Evolutionary conservation across 1,140 invertebrate genomes (phyloP).

Genomic region (Cotesia glomerata): DNA sequence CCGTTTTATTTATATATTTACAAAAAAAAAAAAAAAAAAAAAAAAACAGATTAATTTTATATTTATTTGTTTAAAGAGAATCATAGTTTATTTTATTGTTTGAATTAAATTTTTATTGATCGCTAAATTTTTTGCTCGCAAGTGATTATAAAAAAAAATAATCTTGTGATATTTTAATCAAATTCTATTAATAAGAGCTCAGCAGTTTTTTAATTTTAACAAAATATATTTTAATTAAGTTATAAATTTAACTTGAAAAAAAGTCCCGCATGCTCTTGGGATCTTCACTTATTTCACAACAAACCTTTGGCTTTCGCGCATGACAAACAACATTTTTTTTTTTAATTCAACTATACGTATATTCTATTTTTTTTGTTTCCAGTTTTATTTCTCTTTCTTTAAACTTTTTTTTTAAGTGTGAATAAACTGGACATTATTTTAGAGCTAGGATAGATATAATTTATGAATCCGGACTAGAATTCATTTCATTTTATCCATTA

Average conservation of each 20-base stretch:
- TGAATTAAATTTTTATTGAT: background rate
- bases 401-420: conserved; percentile 18
- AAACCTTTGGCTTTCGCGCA: conserved; percentile 58
- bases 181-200: too few species aligned
- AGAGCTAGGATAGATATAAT: background rate
- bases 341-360: conserved; percentile 31
- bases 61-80: background rate
- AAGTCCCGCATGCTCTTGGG: conserved; percentile 60
- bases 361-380: conserved; percentile 11
- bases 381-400: conserved; percentile 6
- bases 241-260: conserved; percentile 24
- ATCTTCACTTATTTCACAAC: conserved; percentile 58
- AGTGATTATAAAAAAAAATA: background rate
- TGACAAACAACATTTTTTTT: conserved; percentile 47
- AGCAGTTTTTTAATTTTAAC: background rate
- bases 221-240: background rate
- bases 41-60: background rate
- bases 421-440: background rate
- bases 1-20: background rate
- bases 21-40: background rate
- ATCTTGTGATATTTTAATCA: too few species aligned
- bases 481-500: background rate
- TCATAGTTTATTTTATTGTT: too few species aligned
- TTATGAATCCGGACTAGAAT: background rate
- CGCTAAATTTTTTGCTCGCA: background rate